Conservation (phyloP, 2,797 vertebrate species). For the Ctenochaetus hawaiiensis region DNA sequence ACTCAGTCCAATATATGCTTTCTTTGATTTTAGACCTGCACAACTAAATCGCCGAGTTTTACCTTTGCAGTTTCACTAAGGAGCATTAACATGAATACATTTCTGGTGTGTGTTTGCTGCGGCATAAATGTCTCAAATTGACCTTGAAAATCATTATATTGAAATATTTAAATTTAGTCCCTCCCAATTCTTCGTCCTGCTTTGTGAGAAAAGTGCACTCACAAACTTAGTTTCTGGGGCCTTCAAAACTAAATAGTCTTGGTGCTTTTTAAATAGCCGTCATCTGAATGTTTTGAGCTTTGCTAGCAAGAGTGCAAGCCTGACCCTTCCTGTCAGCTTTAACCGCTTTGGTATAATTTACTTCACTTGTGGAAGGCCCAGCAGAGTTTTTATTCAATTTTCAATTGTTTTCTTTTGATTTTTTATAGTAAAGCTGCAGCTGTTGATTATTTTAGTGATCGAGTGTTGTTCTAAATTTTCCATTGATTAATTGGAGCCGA, state of each 20-base stretch:
- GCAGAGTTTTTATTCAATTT: background rate
- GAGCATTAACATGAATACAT: background rate
- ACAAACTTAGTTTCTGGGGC: background rate
- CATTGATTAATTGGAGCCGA: no score
- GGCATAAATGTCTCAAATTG: slow-evolving; percentile 5
- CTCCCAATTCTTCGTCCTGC: background rate
- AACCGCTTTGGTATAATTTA: slow-evolving; percentile 1
- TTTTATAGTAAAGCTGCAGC: background rate
- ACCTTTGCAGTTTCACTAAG: background rate
- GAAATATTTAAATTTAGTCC: slow-evolving; percentile 2
- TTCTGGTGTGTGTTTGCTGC: background rate
- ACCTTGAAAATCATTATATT: slow-evolving; percentile 1
- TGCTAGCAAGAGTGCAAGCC: background rate
- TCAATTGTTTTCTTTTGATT: background rate
- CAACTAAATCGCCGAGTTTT: background rate
- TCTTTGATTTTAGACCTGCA: background rate
- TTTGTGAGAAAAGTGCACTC: background rate
- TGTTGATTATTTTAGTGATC: background rate
- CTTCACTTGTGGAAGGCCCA: background rate
- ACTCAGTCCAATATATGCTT: background rate
- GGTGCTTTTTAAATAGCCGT: background rate
- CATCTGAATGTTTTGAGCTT: background rate
- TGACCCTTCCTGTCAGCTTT: background rate
- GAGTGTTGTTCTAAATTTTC: no score
- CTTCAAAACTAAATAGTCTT: slow-evolving; percentile 6